Base-by-base conservation (phyloP, 2,888 invertebrate genomes). In the Habrosyne pyritoides region DNA sequence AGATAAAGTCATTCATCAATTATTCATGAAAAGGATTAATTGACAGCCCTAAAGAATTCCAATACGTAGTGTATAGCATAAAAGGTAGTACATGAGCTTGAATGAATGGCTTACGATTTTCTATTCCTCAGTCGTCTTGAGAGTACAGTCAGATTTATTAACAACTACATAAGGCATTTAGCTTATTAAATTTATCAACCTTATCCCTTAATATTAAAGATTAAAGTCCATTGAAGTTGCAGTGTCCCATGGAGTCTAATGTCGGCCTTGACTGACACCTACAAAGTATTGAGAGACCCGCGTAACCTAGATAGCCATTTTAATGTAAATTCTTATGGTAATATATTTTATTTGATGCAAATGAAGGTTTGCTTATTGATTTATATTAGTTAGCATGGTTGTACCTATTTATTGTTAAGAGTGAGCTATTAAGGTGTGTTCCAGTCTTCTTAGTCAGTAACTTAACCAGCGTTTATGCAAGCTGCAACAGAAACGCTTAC, bases 201-300 rank as follows among this genome's bases (percentile, higher is more conserved):
- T 42, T 18, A 1, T 42, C 2, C 8, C 42, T 8, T 4, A 2
- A 8, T 8, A 6, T 18, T 18, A 42, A 42, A n/a, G 42, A 2
- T 18, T 18, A 42, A 42, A 42, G 8, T 42, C 42, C 8, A 42
- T 42, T 42, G 18, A 7, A 8, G 18, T 42, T 14, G 14, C 6
- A 42, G 12, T 12, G 8, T 2, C 8, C 8, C 2, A 18, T 18
- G 42, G 42, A 8, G 14, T 42, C 8, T 8, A 42, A 7, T 30
- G 10, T 10, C 26, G 47, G 46, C 55, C 55, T 42, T 55, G 58
- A 52, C 53, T 51, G 49, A 46, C 36, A 42, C 28, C 21, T 42
- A 42, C 42, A 42, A 50, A 50, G 26, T 21, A 50, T 28, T 50
- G 28, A 49, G 49, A 49, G 49, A 49, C 28, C 18, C 21, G 14